Percentiles rank a stretch among this genome's conserved stretches.
These are phyloP conservation scores for Emmelina monodactyla DNA, from an alignment of 2,888 invertebrate genomes.

Conservation along the genomic window DNA sequence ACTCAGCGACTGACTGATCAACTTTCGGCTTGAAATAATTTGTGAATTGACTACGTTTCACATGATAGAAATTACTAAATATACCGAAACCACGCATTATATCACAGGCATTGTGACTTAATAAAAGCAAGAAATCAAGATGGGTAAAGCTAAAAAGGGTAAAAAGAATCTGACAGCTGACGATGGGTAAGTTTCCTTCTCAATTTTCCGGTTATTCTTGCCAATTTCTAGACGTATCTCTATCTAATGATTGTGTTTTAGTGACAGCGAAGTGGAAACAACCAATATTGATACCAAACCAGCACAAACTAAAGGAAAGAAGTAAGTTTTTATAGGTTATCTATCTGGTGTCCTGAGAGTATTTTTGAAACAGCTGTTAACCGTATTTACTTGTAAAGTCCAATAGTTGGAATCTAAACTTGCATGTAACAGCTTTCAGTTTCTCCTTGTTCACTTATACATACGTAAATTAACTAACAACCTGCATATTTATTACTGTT, in stretches of 20 bases:
- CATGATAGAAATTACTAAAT: slow-evolving; percentile 57
- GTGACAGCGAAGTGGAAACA: slow-evolving; percentile 69
- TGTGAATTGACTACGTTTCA: slow-evolving; percentile 48
- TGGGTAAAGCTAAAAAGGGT: slow-evolving; percentile 85
- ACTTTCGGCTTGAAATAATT: slow-evolving; percentile 33
- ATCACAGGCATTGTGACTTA: slow-evolving; percentile 52
- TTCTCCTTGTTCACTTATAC: no score
- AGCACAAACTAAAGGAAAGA: slow-evolving; percentile 42
- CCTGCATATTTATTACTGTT: no score
- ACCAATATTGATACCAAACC: slow-evolving; percentile 50
- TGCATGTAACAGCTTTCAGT: no score
- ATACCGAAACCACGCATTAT: slow-evolving; percentile 38
- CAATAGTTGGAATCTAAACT: no score
- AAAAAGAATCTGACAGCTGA: slow-evolving; percentile 79
- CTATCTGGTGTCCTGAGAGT: slow-evolving; percentile 3
- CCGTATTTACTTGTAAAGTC: no score
- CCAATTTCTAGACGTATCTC: slow-evolving; percentile 15
- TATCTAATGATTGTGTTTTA: slow-evolving; percentile 35
- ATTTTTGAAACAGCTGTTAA: no score
- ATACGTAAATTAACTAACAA: no score
- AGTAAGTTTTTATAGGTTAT: slow-evolving; percentile 33
- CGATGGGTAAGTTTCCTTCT: slow-evolving; percentile 69
- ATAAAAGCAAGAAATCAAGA: slow-evolving; percentile 38
- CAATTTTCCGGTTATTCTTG: slow-evolving; percentile 22
- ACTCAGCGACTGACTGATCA: slow-evolving; percentile 40